Conservation (phyloP, 2,888 invertebrate species). For the Macrosiphum euphorbiae region DNA sequence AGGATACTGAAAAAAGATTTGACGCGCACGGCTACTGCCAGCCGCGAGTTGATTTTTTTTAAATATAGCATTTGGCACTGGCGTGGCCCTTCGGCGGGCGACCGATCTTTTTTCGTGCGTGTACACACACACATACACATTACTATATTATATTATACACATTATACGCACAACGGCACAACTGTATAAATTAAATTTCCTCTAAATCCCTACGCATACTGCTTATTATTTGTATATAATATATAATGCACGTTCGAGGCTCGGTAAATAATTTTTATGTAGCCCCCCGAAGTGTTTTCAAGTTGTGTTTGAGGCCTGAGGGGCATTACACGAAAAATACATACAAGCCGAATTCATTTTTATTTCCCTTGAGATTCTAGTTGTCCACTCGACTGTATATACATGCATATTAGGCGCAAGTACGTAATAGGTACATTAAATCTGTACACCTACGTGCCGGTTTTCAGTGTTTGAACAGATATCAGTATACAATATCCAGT, state of each 20-base stretch:
- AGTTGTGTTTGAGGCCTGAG: too few relatives aligned
- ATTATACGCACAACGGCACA: background rate
- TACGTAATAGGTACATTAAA: too few relatives aligned
- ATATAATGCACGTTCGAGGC: background rate
- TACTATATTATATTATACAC: background rate
- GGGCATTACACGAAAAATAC: too few relatives aligned
- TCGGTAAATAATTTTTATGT: too few relatives aligned
- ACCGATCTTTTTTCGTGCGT: constrained; percentile 47
- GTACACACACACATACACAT: background rate
- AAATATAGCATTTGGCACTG: constrained; percentile 64
- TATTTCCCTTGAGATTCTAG: too few relatives aligned
- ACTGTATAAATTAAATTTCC: constrained; percentile 40
- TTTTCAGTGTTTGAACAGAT: too few relatives aligned
- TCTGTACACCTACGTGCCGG: too few relatives aligned
- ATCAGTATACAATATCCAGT: too few relatives aligned
- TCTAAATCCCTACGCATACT: background rate
- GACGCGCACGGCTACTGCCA: constrained; percentile 32
- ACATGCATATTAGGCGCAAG: too few relatives aligned
- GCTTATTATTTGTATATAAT: background rate
- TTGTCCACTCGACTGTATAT: too few relatives aligned
- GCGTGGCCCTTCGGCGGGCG: constrained; percentile 41
- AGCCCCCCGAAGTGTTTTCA: too few relatives aligned
- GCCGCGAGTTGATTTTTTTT: constrained; percentile 46
- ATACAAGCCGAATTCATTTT: too few relatives aligned
- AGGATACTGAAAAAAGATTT: constrained; percentile 59